Conservation (phyloP, 2,113 vertebrate species). For the Hemichromis elongatus region DNA sequence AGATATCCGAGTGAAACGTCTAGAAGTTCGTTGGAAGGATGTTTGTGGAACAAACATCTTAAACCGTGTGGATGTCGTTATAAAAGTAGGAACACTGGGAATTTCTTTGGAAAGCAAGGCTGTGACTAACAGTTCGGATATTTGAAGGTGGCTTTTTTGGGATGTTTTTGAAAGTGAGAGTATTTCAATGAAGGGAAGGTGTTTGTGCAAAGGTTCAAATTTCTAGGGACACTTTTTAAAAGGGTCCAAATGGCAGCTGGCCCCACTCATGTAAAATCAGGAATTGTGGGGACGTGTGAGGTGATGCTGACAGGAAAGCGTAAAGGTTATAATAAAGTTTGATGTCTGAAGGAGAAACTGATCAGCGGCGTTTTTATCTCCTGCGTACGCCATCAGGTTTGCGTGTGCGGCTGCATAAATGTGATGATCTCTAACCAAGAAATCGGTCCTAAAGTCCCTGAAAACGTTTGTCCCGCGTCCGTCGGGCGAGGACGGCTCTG, state of each 20-base stretch:
- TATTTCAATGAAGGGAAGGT: fast-evolving
- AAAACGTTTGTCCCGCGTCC: not conserved
- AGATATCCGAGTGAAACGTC: not conserved
- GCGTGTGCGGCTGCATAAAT: not conserved
- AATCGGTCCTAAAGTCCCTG: not conserved
- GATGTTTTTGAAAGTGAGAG: not conserved
- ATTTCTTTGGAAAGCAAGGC: not conserved
- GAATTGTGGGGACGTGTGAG: not conserved
- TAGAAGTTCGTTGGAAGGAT: not conserved
- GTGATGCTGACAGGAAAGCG: not conserved
- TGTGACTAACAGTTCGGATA: not conserved
- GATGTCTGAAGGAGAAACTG: not conserved
- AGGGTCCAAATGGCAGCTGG: not conserved
- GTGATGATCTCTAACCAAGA: too few species aligned
- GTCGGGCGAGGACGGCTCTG: not conserved
- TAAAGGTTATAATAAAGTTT: not conserved
- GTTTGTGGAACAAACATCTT: not conserved
- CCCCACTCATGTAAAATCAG: not conserved
- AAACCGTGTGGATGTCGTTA: not conserved
- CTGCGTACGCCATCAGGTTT: not conserved
- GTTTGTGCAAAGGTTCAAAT: not conserved
- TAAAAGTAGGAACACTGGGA: not conserved
- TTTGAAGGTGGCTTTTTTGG: not conserved
- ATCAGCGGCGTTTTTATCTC: not conserved
- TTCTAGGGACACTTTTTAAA: not conserved